Evolutionary conservation across 2,888 invertebrate genomes (phyloP), one percentile per base, ranked within the genome.

Genomic region (Noctuana brunneofusca): DNA sequence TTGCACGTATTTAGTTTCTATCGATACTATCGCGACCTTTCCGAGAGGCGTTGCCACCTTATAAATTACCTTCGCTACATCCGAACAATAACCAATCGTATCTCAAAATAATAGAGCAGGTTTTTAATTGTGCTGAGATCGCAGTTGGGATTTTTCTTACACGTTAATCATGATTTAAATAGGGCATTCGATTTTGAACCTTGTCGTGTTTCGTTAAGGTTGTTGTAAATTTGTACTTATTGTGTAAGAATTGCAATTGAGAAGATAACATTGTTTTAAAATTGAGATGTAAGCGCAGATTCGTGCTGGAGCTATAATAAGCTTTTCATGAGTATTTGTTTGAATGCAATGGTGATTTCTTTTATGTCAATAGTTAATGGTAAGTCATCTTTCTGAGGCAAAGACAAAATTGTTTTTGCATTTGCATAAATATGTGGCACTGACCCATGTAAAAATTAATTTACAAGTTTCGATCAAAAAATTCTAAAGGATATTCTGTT

Each of bases 201-300:
- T 57, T 74, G 68, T 12, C 0, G 0, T 1, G 43, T 52, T 3
- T 0, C 0, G 8, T 11, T 76, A 76, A 56, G 66, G 78, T 75
- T 69, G 54, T 48, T 48, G 5, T 9, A 22, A 32, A 71, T 75
- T 78, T 78, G 27, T 63, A 53, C 72, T 68, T 8, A 9, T 18
- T 35, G 3, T 32, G 38, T 54, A 64, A 67, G 58, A 65, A 68
- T 72, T 71, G 67, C 69, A 66, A 73, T 75, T 75, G 69, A 72
- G 68, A 67, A 72, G 85, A 86, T 86, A 81, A 78, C 78, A 87
- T 85, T 88, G 87, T 87, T 78, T 83, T 75, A 73, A 77, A 81
- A 87, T 88, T 85, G 83, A 87, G 87, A 87, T 87, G 85, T 84
- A 83, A 76, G 75, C 66, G 69, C 67, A 76, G 81, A 82, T 83